These are phyloP conservation scores for Lacerta bilineata DNA, from an alignment of 2,797 vertebrate species.

Conservation along the genomic window DNA sequence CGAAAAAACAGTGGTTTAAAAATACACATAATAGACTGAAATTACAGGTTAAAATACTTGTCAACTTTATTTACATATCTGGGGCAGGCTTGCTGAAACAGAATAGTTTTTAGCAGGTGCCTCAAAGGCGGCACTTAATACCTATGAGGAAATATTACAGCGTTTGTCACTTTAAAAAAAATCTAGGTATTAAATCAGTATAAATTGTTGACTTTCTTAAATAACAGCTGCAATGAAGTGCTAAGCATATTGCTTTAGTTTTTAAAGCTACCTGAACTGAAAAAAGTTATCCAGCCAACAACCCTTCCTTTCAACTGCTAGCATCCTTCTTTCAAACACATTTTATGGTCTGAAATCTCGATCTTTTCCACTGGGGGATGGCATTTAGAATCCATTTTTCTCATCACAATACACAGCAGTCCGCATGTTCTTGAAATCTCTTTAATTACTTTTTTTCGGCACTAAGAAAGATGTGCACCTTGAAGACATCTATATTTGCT, in stretches of 20 bases:
- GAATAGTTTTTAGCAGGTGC: too few relatives aligned
- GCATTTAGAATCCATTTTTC: conserved; percentile 24
- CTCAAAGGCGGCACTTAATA: too few relatives aligned
- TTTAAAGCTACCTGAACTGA: background rate
- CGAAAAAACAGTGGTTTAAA: too few relatives aligned
- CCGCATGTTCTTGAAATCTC: conserved; percentile 8
- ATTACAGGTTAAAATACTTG: too few relatives aligned
- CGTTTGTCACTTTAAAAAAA: background rate
- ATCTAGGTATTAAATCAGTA: background rate
- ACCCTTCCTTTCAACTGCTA: background rate
- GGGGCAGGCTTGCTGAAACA: too few relatives aligned
- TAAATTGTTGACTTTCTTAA: background rate
- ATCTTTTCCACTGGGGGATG: background rate
- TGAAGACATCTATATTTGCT: conserved; percentile 30
- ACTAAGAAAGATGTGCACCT: conserved; percentile 33
- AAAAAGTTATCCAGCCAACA: background rate
- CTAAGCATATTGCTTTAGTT: background rate
- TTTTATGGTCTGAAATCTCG: conserved; percentile 26
- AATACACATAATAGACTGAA: too few relatives aligned
- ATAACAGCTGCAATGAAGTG: background rate
- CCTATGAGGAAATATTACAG: too few relatives aligned
- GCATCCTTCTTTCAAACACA: conserved; percentile 28
- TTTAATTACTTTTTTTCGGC: conserved; percentile 40
- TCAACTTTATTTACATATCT: too few relatives aligned
- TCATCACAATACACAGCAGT: conserved; percentile 23